Evolutionary conservation across 2,888 invertebrate genomes (phyloP).

Genomic region (Apamea epomidion): DNA sequence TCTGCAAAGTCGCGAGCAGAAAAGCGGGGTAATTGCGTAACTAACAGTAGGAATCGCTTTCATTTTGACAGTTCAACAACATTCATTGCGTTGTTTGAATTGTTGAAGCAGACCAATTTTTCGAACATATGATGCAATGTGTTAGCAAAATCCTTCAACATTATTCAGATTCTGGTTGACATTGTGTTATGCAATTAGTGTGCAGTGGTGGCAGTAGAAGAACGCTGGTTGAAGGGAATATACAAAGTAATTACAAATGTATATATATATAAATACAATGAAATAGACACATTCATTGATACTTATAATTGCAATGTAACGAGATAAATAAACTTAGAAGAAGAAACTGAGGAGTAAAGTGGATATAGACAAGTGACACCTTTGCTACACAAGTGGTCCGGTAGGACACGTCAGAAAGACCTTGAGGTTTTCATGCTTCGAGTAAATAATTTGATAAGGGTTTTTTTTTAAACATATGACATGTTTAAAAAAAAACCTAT

Average conservation of each 20-base stretch:
- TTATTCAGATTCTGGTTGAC: too few relatives aligned
- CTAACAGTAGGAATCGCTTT: too few relatives aligned
- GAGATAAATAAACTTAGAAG: neutral
- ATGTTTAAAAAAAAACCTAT: constrained; percentile 33
- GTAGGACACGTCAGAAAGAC: neutral
- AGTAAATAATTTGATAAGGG: neutral
- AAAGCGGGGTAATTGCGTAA: too few relatives aligned
- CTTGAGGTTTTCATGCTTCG: neutral
- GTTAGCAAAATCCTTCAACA: too few relatives aligned
- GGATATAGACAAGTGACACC: neutral
- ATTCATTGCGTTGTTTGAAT: too few relatives aligned
- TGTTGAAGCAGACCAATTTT: too few relatives aligned
- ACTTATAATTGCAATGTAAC: neutral
- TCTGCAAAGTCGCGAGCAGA: neutral
- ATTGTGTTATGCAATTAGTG: too few relatives aligned
- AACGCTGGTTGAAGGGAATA: neutral
- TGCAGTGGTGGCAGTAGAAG: too few relatives aligned
- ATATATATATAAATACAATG: neutral
- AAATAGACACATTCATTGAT: neutral
- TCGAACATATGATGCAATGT: too few relatives aligned
- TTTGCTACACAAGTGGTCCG: neutral
- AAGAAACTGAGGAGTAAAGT: neutral
- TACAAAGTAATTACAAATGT: neutral
- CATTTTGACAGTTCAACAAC: too few relatives aligned
- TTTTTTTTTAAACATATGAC: neutral